These are phyloP conservation scores for Triplophysa dalaica DNA, from an alignment of 2,113 vertebrate genomes.

Conservation along the genomic window DNA sequence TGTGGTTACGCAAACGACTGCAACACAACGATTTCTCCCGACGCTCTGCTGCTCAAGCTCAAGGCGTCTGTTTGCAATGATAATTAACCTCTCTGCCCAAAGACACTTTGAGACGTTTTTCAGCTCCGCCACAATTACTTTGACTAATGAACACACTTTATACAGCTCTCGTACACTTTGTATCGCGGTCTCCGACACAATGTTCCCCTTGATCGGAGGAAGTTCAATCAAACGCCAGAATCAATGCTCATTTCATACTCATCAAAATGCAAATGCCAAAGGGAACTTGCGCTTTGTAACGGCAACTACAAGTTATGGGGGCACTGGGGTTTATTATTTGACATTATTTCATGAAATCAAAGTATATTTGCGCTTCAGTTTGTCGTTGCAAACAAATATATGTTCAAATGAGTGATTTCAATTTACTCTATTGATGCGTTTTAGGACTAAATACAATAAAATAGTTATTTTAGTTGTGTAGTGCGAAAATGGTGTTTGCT, in stretches of 20 bases:
- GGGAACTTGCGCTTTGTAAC: background rate
- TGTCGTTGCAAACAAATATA: too few species aligned
- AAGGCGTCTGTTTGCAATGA: constrained; percentile 57
- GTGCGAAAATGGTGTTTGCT: background rate
- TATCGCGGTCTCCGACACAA: background rate
- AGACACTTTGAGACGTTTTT: constrained; percentile 63
- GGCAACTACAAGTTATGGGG: constrained; percentile 1
- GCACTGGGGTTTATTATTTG: background rate
- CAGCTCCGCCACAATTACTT: constrained; percentile 56
- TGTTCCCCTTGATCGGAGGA: background rate
- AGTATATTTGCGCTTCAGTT: constrained; percentile 16
- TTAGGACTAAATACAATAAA: too few species aligned
- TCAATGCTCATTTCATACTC: constrained; percentile 40
- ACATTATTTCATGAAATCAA: background rate
- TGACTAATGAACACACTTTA: constrained; percentile 56
- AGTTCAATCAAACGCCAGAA: constrained; percentile 38
- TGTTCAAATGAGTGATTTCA: too few species aligned
- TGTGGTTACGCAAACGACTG: constrained; percentile 35
- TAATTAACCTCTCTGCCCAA: constrained; percentile 64
- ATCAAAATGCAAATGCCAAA: background rate
- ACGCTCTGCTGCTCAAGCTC: constrained; percentile 59
- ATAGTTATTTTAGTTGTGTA: background rate
- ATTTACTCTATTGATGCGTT: background rate
- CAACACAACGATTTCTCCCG: constrained; percentile 54
- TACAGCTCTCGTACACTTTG: background rate